Evolutionary conservation across 2,113 vertebrate species (phyloP).

Genomic region (Cyrtonyx montezumae): DNA sequence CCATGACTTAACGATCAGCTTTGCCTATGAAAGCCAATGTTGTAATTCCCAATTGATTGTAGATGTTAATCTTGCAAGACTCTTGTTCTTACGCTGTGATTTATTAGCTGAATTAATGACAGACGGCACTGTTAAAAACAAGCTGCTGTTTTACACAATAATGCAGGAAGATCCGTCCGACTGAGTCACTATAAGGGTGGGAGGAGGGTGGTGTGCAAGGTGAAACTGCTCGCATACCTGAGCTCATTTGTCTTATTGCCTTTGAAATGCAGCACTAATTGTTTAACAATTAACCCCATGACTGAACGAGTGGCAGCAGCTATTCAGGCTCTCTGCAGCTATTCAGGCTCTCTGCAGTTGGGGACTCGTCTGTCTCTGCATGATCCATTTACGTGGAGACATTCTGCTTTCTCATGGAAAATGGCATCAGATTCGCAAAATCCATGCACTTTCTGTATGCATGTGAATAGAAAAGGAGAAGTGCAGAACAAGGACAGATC

Average conservation of each 20-base stretch:
- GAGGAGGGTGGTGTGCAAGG: conserved; percentile 23
- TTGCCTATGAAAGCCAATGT: conserved; percentile 67
- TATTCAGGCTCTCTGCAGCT: conserved; percentile 33
- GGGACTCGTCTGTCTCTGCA: neutral
- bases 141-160: conserved; percentile 67
- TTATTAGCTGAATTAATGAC: conserved; percentile 80
- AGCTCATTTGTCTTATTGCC: conserved; percentile 65
- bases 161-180: conserved; percentile 16
- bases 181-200: conserved; percentile 43
- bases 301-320: conserved; percentile 62
- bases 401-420: conserved; percentile 38
- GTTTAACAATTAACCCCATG: conserved; percentile 72
- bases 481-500: neutral
- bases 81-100: conserved; percentile 74
- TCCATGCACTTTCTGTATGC: neutral
- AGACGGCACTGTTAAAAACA: conserved; percentile 61
- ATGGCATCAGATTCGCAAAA: neutral
- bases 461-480: neutral
- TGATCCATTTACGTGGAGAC: conserved; percentile 15
- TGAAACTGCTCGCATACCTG: conserved; percentile 65
- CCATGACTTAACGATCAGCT: conserved; percentile 68
- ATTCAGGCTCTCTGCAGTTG: conserved; percentile 6
- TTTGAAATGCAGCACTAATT: conserved; percentile 67
- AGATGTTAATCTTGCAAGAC: conserved; percentile 78
- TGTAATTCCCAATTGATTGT: conserved; percentile 80